phyloP scores from a whole-genome alignment of 2,113 vertebrate species.

The Craseonycteris thonglongyai region DNA sequence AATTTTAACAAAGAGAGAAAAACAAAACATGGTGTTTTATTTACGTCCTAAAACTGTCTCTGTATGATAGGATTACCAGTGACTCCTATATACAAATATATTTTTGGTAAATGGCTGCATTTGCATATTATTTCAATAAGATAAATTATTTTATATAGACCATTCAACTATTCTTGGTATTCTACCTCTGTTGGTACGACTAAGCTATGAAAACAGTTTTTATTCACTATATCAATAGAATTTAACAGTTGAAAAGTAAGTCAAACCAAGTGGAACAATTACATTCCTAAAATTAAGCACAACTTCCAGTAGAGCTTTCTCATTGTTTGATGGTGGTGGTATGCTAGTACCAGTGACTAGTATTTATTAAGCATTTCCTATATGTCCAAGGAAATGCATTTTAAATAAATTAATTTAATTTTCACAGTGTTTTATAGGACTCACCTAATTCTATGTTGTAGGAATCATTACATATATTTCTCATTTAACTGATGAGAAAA shows the following conservation, averaged over 20 bases:
- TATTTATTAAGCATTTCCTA: background rate
- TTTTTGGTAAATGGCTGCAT: background rate
- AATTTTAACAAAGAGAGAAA: background rate
- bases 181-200: background rate
- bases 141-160: background rate
- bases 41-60: background rate
- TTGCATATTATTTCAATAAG: background rate
- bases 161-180: background rate
- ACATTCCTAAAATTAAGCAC: conserved; percentile 2
- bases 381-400: background rate
- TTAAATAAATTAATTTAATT: background rate
- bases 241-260: conserved; percentile 51
- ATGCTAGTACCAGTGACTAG: background rate
- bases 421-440: background rate
- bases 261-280: conserved; percentile 2
- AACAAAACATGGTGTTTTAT: background rate
- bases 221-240: background rate
- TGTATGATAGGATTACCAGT: background rate
- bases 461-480: background rate
- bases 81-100: background rate
- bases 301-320: background rate
- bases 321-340: background rate
- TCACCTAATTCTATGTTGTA: background rate
- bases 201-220: conserved; percentile 18
- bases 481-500: background rate